Base-by-base conservation (phyloP, 2,113 vertebrate species). In the Nanorana parkeri region DNA sequence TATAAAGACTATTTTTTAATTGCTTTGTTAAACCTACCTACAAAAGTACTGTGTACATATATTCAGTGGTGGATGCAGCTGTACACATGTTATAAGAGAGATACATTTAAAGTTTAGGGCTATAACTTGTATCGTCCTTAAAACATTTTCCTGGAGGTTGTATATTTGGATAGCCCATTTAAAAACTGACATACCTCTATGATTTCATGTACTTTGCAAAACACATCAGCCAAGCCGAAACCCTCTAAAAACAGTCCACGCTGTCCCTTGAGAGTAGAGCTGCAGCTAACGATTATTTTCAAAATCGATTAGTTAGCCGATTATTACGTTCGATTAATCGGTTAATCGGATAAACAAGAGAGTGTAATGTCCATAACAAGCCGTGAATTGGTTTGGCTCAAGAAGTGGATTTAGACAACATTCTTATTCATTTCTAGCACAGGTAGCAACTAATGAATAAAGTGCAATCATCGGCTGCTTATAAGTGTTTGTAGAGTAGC, bases 351-450 rank as follows among this genome's bases (percentile, higher is more conserved):
- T n/a, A n/a, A n/a, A n/a, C n/a, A n/a, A n/a, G 52, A 68, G 51
- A 41, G 16, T 21, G 26, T 36, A 56, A 56, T 23, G 58, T 47
- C 17, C 56, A 68, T 68, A 36, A 78, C 52, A 17, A 78, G 52
- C 51, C 3, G 21, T 29, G 47, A 66, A 52, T 64, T 52, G 75
- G 75, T 77, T 77, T 66, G 75, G 41, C 51, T 77, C 11, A 52
- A 26, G 36, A 77, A 19, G 41, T 77, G 17, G 52, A 16, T 73
- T 28, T 8, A 73, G 69, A 73, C 68, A 71, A 54, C 69, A 73
- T 71, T 28, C 19, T 24, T 73, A 73, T 73, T 56, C 69, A 73
- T 73, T 73, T 19, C 69, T 19, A 73, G n/a, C 17, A 72, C 52
- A 56, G 24, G 41, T 17, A 23, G 61, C 3, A 28, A 26, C 19